Evolutionary conservation across 1,140 invertebrate genomes (phyloP).

Genomic region (Drosophila lacertosa): DNA sequence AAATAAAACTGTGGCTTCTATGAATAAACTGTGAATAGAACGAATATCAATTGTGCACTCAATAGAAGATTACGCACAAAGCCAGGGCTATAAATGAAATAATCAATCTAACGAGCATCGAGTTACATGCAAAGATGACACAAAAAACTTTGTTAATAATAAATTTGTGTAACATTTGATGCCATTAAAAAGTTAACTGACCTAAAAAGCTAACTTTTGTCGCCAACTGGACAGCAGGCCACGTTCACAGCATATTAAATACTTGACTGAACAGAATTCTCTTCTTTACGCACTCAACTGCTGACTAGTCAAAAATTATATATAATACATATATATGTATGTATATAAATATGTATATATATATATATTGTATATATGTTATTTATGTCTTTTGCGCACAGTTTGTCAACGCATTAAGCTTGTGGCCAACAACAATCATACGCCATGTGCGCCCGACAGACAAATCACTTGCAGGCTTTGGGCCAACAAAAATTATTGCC

Average conservation of each 20-base stretch:
- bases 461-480: slow-evolving; percentile 42
- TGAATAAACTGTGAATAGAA: slow-evolving; percentile 7
- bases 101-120: slow-evolving; percentile 5
- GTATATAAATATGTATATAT: neutral
- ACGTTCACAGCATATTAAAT: slow-evolving; percentile 23
- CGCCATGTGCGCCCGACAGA: slow-evolving; percentile 31
- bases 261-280: slow-evolving; percentile 24
- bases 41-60: neutral
- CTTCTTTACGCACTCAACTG: slow-evolving; percentile 7
- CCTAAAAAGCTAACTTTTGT: slow-evolving; percentile 22
- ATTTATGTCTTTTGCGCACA: slow-evolving; percentile 13
- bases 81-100: neutral
- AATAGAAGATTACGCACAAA: slow-evolving; percentile 9
- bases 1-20: slow-evolving; percentile 10
- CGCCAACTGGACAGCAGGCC: slow-evolving; percentile 12
- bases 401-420: slow-evolving; percentile 24
- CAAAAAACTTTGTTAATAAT: slow-evolving; percentile 28
- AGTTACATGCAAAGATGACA: slow-evolving; percentile 1
- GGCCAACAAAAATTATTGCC: slow-evolving; percentile 33
- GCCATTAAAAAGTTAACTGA: slow-evolving; percentile 43
- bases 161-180: slow-evolving; percentile 19
- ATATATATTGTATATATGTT: slow-evolving; percentile 5
- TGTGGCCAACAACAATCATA: slow-evolving; percentile 30
- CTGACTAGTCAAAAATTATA: slow-evolving; percentile 29
- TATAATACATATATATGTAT: neutral